Conservation (phyloP, 2,113 vertebrate species). For the Phalacrocorax aristotelis region DNA sequence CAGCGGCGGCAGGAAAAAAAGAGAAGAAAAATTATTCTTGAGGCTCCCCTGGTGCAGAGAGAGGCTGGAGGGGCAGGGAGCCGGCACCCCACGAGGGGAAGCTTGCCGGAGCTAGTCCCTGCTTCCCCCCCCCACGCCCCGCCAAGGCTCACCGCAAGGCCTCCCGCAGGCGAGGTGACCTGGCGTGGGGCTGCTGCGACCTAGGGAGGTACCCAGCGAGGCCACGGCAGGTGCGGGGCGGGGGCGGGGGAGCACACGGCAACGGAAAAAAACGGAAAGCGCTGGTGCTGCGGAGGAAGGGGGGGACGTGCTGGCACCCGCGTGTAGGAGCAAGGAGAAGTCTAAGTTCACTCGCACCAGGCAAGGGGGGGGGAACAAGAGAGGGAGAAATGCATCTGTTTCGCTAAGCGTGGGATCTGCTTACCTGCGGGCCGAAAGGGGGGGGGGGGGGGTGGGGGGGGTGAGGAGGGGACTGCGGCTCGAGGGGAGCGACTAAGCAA, state of each 20-base stretch:
- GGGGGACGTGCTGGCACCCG: background rate
- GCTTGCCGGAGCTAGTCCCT: background rate
- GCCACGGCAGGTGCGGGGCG: background rate
- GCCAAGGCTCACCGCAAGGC: background rate
- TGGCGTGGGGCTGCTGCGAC: background rate
- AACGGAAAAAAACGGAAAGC: background rate
- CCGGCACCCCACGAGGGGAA: background rate
- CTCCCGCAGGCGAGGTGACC: background rate
- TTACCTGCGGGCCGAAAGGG: too few relatives aligned
- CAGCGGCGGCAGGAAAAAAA: background rate
- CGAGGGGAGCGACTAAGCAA: too few relatives aligned
- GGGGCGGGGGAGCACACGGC: background rate
- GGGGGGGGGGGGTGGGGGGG: too few relatives aligned
- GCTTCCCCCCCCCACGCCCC: background rate
- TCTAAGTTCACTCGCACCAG: background rate
- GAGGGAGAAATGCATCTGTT: background rate
- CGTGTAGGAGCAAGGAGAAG: background rate
- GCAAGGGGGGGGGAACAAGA: too few relatives aligned
- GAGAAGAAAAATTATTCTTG: too few relatives aligned
- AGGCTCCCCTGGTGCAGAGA: background rate
- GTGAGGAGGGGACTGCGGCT: too few relatives aligned
- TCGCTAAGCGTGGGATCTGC: too few relatives aligned
- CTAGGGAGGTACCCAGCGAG: background rate
- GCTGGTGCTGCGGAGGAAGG: background rate
- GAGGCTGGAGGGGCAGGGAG: background rate